phyloP scores from a whole-genome alignment of 2,113 vertebrate genomes.

The Zosterops lateralis region DNA sequence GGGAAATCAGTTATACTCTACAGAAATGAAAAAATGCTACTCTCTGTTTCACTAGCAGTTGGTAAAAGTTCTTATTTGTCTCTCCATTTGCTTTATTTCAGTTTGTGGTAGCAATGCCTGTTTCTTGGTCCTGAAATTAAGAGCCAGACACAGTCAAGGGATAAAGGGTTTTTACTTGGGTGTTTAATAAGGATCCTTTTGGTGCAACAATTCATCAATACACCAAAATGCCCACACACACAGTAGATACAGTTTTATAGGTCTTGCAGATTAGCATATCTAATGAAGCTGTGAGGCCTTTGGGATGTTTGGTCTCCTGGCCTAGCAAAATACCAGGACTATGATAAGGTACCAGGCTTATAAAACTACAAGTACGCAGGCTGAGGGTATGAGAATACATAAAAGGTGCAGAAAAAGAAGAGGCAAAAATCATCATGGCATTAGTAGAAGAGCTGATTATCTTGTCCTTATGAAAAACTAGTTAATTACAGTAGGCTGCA shows the following conservation, averaged over 20 bases:
- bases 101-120: neutral
- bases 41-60: neutral
- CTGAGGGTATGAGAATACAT: neutral
- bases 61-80: neutral
- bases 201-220: accelerated
- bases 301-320: neutral
- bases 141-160: neutral
- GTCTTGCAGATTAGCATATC: neutral
- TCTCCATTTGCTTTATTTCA: neutral
- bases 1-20: neutral
- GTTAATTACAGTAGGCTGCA: neutral
- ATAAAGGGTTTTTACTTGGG: neutral
- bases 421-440: neutral
- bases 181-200: neutral
- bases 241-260: accelerated
- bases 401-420: neutral
- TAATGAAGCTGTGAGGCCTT: neutral
- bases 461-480: neutral
- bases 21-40: neutral
- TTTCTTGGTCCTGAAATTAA: neutral
- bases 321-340: neutral
- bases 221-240: accelerated
- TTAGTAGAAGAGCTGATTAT: neutral
- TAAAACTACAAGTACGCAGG: neutral
- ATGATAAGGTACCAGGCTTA: neutral